Conservation (phyloP, 2,888 invertebrate species). For the Noctua comes region DNA sequence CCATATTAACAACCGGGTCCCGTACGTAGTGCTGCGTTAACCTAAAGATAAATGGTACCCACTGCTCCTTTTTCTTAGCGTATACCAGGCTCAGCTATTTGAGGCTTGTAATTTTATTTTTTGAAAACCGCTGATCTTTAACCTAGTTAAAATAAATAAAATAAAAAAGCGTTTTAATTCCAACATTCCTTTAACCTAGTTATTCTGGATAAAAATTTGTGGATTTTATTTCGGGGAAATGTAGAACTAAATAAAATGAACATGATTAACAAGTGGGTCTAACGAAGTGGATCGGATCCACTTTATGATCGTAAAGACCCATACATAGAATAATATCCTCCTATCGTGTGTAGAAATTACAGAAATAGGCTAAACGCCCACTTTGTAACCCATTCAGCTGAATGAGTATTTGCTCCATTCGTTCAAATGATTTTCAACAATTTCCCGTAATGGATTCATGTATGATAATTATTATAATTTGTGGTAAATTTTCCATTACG, state of each 20-base stretch:
- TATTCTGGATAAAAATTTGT: neutral
- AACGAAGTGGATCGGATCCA: neutral
- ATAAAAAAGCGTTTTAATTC: too few species aligned
- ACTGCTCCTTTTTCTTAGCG: neutral
- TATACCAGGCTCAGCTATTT: neutral
- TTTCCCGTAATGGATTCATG: neutral
- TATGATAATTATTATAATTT: neutral
- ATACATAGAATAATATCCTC: slow-evolving; percentile 11
- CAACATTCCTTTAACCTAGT: too few species aligned
- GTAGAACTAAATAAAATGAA: neutral
- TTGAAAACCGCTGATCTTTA: neutral
- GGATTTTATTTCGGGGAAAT: neutral
- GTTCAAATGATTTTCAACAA: neutral
- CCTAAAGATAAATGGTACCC: neutral
- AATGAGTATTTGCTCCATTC: neutral
- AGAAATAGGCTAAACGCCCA: neutral
- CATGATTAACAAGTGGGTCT: neutral
- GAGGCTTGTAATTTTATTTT: neutral
- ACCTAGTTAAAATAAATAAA: too few species aligned
- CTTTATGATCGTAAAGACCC: neutral
- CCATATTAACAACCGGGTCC: neutral
- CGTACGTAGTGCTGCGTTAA: neutral
- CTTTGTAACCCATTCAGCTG: neutral
- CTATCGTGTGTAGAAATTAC: neutral
- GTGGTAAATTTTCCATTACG: slow-evolving; percentile 3